These are phyloP conservation scores for Paedocypris sp. DNA, from an alignment of 2,113 vertebrate species.

Conservation along the genomic window DNA sequence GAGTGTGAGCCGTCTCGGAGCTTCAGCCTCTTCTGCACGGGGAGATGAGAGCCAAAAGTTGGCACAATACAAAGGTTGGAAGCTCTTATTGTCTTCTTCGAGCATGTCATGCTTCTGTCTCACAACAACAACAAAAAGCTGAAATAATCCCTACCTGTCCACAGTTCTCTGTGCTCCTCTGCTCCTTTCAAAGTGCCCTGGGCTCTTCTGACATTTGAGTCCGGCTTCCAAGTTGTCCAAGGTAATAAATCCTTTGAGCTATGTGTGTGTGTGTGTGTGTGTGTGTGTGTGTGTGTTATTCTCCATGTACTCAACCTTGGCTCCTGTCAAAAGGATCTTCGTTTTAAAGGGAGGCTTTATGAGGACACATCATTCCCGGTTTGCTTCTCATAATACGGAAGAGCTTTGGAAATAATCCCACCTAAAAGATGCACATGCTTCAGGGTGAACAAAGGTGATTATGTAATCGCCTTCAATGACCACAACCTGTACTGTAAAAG, in stretches of 20 bases:
- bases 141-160: conserved; percentile 56
- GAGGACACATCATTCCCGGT: conserved; percentile 10
- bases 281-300: conserved; percentile 32
- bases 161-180: conserved; percentile 42
- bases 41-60: not conserved
- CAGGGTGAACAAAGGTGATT: no score
- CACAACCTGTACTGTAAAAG: no score
- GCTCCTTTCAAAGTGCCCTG: conserved; percentile 46
- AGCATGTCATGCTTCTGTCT: not conserved
- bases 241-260: conserved; percentile 59
- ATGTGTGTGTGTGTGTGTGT: conserved; percentile 31
- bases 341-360: conserved; percentile 34
- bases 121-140: conserved; percentile 12
- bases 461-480: no score
- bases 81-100: not conserved
- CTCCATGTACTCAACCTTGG: conserved; percentile 35
- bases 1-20: not conserved
- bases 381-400: conserved; percentile 10
- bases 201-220: conserved; percentile 43
- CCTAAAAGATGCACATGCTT: not conserved
- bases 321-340: conserved; percentile 50
- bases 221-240: conserved; percentile 44
- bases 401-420: conserved; percentile 3
- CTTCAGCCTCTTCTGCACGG: not conserved
- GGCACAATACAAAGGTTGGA: not conserved